Conservation (phyloP, 1,140 invertebrate species). For the Atopsyche davidsoni region DNA sequence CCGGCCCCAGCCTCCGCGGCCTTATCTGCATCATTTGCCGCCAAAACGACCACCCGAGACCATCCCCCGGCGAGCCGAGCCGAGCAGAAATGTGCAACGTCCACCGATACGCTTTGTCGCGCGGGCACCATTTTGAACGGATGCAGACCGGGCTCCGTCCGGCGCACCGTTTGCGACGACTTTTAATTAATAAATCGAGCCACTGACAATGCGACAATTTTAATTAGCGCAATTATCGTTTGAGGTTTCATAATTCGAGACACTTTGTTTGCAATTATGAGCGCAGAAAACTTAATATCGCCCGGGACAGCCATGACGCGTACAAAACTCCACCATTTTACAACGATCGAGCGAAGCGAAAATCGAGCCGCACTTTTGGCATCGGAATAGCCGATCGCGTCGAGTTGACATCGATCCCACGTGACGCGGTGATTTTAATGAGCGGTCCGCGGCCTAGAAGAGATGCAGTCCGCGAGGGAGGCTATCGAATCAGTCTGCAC, state of each 20-base stretch:
- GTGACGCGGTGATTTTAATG: conserved; percentile 59
- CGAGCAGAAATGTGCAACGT: conserved; percentile 9
- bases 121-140: conserved; percentile 58
- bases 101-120: conserved; percentile 23
- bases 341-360: conserved; percentile 45
- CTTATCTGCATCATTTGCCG: not conserved
- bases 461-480: conserved; percentile 52
- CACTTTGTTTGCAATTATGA: not conserved
- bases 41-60: too few species aligned
- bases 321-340: conserved; percentile 43
- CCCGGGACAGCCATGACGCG: conserved; percentile 36
- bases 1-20: not conserved
- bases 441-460: conserved; percentile 52
- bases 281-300: not conserved
- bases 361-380: conserved; percentile 45
- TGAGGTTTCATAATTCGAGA: not conserved
- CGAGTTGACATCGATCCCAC: conserved; percentile 57
- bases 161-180: conserved; percentile 41
- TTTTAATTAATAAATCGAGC: conserved; percentile 29
- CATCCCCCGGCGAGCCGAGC: not conserved
- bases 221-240: too few species aligned
- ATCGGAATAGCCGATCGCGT: conserved; percentile 49
- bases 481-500: conserved; percentile 54
- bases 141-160: conserved; percentile 46
- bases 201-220: not conserved